Conservation (phyloP, 1,140 invertebrate species). For the Popillia japonica region DNA sequence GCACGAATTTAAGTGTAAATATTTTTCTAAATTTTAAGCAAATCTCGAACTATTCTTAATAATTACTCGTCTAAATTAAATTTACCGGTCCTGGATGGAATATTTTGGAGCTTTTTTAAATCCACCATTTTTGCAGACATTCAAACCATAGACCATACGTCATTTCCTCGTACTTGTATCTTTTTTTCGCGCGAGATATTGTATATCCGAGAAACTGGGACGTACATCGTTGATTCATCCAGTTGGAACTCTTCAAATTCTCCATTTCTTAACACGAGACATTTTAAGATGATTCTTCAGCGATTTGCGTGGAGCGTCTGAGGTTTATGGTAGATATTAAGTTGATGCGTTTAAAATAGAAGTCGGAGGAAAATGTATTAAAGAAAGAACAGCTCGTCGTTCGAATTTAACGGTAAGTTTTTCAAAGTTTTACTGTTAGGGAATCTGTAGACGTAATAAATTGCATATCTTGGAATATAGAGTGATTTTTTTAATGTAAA, state of each 20-base stretch:
- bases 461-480: too few species aligned
- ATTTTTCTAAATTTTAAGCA: too few species aligned
- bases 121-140: not conserved
- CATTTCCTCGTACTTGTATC: not conserved
- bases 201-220: not conserved
- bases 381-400: not conserved
- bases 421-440: too few species aligned
- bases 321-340: not conserved
- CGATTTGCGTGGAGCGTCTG: not conserved
- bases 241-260: not conserved
- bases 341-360: not conserved
- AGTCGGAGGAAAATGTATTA: not conserved
- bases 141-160: not conserved
- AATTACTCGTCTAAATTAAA: not conserved
- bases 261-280: not conserved
- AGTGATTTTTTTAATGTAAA: too few species aligned
- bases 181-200: not conserved
- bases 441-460: too few species aligned
- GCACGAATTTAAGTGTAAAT: too few species aligned
- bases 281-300: not conserved
- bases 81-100: not conserved
- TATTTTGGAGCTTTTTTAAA: constrained; percentile 11
- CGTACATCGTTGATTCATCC: not conserved
- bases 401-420: not conserved
- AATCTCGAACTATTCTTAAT: not conserved